Conservation (phyloP, 2,113 vertebrate species). For the Puntigrus tetrazona region DNA sequence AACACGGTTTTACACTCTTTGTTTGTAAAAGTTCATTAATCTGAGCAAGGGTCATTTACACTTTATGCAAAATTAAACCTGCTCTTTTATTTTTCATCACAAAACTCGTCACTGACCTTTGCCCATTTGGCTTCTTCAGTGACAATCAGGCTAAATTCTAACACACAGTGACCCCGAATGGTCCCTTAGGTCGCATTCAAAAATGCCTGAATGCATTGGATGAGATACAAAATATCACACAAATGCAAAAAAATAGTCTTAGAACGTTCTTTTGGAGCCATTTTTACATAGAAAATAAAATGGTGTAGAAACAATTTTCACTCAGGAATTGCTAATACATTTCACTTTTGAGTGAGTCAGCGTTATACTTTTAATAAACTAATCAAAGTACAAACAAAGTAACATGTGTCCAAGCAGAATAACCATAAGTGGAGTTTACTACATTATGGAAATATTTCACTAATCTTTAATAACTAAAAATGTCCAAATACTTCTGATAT, state of each 20-base stretch:
- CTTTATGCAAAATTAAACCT: constrained; percentile 1
- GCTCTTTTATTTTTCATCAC: not conserved
- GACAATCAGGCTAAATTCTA: not conserved
- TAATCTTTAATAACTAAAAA: not conserved
- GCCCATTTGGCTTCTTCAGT: not conserved
- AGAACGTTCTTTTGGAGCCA: not conserved
- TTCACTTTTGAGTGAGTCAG: no score
- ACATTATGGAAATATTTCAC: not conserved
- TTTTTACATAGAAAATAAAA: not conserved
- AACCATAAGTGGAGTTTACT: not conserved
- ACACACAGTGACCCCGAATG: not conserved
- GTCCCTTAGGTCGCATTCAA: not conserved
- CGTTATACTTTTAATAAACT: no score
- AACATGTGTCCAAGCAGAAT: not conserved
- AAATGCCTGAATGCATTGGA: not conserved
- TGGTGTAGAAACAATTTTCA: no score
- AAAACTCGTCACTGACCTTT: not conserved
- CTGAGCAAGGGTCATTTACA: constrained; percentile 13
- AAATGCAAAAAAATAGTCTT: not conserved
- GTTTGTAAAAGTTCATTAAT: constrained; percentile 9
- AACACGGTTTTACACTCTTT: not conserved
- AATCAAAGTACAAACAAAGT: no score
- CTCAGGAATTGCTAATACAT: no score
- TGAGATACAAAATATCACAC: not conserved
- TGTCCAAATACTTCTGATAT: not conserved